phyloP scores from a whole-genome alignment of 1,140 invertebrate species.

The Amphibalanus amphitrite region DNA sequence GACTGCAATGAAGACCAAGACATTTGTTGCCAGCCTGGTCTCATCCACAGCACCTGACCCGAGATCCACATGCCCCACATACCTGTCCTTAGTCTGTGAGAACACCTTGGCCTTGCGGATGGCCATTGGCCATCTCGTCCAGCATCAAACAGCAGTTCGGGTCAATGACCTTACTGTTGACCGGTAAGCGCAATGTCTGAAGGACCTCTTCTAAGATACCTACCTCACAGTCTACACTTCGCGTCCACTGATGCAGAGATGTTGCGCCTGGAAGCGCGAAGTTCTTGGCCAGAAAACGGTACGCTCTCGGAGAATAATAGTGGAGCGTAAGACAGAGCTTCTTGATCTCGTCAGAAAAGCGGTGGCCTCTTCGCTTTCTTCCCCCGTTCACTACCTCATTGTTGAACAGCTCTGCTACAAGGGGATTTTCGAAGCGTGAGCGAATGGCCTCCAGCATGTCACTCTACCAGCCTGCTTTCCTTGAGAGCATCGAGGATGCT shows the following conservation, averaged over 20 bases:
- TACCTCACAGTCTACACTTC: no score
- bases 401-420: background rate
- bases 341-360: background rate
- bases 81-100: no score
- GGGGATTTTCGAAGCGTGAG: background rate
- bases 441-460: background rate
- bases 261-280: background rate
- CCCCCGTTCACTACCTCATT: background rate
- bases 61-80: no score
- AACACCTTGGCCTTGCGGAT: no score
- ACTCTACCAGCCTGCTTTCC: background rate
- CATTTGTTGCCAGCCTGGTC: no score
- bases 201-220: background rate
- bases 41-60: no score
- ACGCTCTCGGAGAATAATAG: background rate
- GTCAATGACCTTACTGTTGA: background rate
- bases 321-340: background rate
- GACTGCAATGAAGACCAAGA: no score
- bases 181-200: background rate
- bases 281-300: background rate
- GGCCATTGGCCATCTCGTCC: no score
- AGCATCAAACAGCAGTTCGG: background rate
- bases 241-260: no score
- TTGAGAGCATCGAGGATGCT: background rate
- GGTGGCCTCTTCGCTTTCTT: background rate